Conservation (phyloP, 1,140 invertebrate species). For the Ceratina calcarata region DNA sequence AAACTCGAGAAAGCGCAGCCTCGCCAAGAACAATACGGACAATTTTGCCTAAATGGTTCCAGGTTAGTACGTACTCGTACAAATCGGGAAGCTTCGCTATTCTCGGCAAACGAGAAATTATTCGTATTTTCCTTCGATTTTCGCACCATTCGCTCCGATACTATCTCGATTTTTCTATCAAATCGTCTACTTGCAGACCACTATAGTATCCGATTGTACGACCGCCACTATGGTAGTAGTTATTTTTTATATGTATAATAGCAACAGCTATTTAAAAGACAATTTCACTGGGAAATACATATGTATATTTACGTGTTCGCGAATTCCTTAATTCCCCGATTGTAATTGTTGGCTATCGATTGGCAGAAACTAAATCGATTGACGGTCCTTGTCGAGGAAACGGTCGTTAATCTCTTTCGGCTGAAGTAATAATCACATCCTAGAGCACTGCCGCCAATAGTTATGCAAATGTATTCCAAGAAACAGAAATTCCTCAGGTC, state of each 20-base stretch:
- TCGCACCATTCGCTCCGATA: conserved; percentile 37
- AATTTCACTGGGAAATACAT: neutral
- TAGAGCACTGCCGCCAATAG: neutral
- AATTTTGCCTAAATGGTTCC: neutral
- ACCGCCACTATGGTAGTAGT: neutral
- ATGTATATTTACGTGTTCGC: neutral
- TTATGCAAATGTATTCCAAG: neutral
- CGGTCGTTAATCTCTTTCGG: neutral
- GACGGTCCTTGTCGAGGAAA: neutral
- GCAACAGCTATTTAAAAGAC: conserved; percentile 37
- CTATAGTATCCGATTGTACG: conserved; percentile 10
- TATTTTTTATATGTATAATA: too few species aligned
- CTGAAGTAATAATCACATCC: neutral
- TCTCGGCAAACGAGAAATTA: neutral
- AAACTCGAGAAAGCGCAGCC: neutral
- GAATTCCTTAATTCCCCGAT: conserved; percentile 28
- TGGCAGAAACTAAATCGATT: neutral
- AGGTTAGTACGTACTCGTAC: neutral
- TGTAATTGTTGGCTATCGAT: neutral
- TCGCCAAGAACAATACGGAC: conserved; percentile 5
- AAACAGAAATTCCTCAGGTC: neutral
- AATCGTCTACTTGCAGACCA: conserved; percentile 6
- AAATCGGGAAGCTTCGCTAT: conserved; percentile 24
- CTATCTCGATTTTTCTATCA: conserved; percentile 35
- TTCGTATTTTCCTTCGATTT: conserved; percentile 31